Evolutionary conservation across 2,797 vertebrate genomes (phyloP).

Genomic region (Myotis vivesi): DNA sequence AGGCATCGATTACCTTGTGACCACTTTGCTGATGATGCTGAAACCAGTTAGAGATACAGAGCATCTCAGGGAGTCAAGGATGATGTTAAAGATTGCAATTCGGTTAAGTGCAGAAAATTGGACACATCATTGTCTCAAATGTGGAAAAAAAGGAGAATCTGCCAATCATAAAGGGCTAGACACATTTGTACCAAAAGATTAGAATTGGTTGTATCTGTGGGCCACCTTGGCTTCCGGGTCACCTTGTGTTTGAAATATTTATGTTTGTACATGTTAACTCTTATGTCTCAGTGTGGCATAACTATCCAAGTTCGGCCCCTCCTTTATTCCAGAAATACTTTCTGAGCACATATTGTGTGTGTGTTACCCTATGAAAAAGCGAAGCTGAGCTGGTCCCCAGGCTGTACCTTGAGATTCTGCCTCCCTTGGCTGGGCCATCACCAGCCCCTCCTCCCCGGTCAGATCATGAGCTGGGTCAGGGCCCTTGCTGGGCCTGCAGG

Average conservation of each 20-base stretch:
- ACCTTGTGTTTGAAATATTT: background rate
- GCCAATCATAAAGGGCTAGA: background rate
- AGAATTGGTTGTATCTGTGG: background rate
- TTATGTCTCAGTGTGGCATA: background rate
- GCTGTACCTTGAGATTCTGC: background rate
- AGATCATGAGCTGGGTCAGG: background rate
- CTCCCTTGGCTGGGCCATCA: too few species aligned
- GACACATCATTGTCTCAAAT: background rate
- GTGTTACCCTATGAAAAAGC: background rate
- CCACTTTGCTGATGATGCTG: background rate
- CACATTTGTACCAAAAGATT: background rate
- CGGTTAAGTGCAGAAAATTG: background rate
- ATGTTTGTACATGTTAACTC: background rate
- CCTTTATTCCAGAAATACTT: background rate
- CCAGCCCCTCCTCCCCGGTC: accelerated
- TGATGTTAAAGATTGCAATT: background rate
- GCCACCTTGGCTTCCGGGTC: background rate
- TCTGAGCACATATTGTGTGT: background rate
- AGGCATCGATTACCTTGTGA: background rate
- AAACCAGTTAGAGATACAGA: background rate
- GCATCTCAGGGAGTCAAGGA: background rate
- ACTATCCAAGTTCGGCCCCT: background rate
- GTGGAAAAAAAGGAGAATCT: background rate
- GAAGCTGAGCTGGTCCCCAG: background rate
- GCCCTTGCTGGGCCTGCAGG: background rate